Base-by-base conservation (phyloP, 1,140 invertebrate genomes). In the Bombus pyrosoma region DNA sequence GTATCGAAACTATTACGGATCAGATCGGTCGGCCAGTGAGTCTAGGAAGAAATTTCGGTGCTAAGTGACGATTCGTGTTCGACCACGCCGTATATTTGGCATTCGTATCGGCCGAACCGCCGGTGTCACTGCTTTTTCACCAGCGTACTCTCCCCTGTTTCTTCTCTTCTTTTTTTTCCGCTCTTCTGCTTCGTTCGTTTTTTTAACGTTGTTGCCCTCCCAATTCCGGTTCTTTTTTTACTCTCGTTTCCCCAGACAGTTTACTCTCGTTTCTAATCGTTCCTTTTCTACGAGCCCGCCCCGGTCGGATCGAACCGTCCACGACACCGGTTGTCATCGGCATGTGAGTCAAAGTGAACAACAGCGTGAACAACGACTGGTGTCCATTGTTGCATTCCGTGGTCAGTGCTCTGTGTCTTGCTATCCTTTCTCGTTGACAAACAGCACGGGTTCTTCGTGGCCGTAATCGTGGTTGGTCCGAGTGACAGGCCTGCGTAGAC, bases 51-150 rank as follows among this genome's bases (percentile, higher is more conserved):
- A 85, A 34, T 85, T 78, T 83, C 25, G 37, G 53, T 64, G 83
- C 62, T 43, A 79, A 84, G 83, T 72, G 83, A 84, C 75, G 83
- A 62, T 37, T 28, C 66, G 82, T 77, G 82, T 77, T 59, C 64
- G 47, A 39, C 72, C 47, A 53, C 47, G 47, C 18, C 47, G 6
- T 22, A 22, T 53, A 53, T 53, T 53, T 53, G 47, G 47, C 47
- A 53, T 22, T 53, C 47, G 47, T 53, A 41, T 32, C 53, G 47
- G 32, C n/a, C 47, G 68, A n/a, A 57, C 47, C 25, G 32, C 25
- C 81, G 43, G 81, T 59, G 66, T 84, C 75, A 39, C 74, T 53
- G 25, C 72, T 34, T 76, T 47, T 53, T 66, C 41, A 3, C 34
- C 39, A 28, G 9, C 34, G 15, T 12, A 10, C 2, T 12, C 34